These are phyloP conservation scores for Haliclystus octoradiatus DNA, from an alignment of 30 jellyfish, hydroid and myxozoan genomes.

Conservation along the genomic window DNA sequence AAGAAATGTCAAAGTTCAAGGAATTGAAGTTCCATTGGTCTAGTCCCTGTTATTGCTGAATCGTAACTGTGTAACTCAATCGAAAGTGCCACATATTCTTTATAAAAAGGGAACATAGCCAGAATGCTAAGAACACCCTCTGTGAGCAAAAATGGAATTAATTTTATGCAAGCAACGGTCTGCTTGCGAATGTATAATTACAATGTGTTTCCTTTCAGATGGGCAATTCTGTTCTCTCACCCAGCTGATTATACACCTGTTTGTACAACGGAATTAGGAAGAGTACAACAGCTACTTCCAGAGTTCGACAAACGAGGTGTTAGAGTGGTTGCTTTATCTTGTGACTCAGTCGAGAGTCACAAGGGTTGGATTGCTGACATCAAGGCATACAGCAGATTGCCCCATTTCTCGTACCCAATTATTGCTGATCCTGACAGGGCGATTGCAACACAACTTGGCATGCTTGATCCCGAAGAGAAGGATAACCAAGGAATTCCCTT, in stretches of 20 bases:
- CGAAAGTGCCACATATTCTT: too few species aligned
- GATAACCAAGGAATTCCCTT: slow-evolving; percentile 76
- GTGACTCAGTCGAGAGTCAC: slow-evolving; percentile 90
- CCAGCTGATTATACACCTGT: slow-evolving; percentile 99
- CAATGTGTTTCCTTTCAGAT: slow-evolving; percentile 32
- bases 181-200: too few species aligned
- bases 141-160: too few species aligned
- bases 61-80: too few species aligned
- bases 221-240: slow-evolving; percentile 98
- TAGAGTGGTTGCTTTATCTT: slow-evolving; percentile 80
- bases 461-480: slow-evolving; percentile 93
- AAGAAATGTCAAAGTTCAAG: too few species aligned
- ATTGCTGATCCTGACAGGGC: slow-evolving; percentile 91
- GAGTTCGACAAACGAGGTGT: slow-evolving; percentile 85
- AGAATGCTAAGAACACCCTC: too few species aligned
- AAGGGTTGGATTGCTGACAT: slow-evolving; percentile 91
- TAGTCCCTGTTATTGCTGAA: too few species aligned
- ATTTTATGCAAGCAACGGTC: too few species aligned
- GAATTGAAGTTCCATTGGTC: too few species aligned
- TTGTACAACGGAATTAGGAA: slow-evolving; percentile 93
- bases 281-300: slow-evolving; percentile 57
- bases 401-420: slow-evolving; percentile 63
- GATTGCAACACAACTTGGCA: slow-evolving; percentile 70
- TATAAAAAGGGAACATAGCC: too few species aligned
- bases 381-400: slow-evolving; percentile 50